These are phyloP conservation scores for Melitaea cinxia DNA, from an alignment of 1,140 invertebrate genomes.

Conservation along the genomic window DNA sequence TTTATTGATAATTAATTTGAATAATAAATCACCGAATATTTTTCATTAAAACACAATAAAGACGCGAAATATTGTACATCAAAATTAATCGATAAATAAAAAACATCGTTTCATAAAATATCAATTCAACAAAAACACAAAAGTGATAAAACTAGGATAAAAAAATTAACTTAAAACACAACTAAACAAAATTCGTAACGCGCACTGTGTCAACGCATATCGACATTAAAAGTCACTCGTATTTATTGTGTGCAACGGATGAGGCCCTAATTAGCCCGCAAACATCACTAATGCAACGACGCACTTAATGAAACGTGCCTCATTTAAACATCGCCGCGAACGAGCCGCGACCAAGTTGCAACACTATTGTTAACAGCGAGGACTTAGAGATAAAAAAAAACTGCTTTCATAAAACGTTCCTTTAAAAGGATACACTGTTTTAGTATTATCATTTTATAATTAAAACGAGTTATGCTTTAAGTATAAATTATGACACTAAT, in stretches of 20 bases:
- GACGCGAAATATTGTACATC: no score
- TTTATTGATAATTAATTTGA: no score
- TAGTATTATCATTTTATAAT: constrained; percentile 3
- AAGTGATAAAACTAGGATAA: no score
- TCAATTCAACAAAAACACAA: no score
- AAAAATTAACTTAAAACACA: no score
- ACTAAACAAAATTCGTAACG: no score
- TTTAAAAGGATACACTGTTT: not conserved
- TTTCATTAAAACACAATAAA: no score
- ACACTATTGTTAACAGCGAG: constrained; percentile 49
- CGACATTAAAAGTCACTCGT: constrained; percentile 24
- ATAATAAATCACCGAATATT: no score
- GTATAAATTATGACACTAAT: not conserved
- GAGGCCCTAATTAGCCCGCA: constrained; percentile 69
- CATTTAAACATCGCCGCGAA: constrained; percentile 53
- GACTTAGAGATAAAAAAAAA: constrained; percentile 3
- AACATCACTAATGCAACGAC: constrained; percentile 75
- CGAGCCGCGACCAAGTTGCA: constrained; percentile 42
- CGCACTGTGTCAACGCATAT: constrained; percentile 25
- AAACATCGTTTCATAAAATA: no score
- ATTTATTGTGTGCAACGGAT: constrained; percentile 47
- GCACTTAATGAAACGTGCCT: constrained; percentile 71
- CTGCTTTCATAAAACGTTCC: not conserved
- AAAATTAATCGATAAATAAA: no score
- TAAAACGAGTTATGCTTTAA: not conserved